A percentile compares a stretch with the other conserved stretches of the same genome.
These are phyloP conservation scores for Hypothenemus hampei DNA, from an alignment of 1,140 invertebrate species.

Conservation along the genomic window DNA sequence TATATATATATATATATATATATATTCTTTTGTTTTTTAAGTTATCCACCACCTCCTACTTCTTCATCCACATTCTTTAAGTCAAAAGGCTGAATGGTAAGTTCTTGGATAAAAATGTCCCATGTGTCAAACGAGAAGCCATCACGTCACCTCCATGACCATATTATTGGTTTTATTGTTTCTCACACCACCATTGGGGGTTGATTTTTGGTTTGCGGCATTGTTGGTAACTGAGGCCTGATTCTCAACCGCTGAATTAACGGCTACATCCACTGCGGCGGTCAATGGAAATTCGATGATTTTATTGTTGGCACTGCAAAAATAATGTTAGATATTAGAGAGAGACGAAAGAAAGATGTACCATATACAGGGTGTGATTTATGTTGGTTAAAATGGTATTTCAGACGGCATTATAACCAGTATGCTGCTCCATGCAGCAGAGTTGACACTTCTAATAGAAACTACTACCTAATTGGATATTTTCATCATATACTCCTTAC, in stretches of 20 bases:
- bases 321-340: not conserved
- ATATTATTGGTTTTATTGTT: constrained; percentile 42
- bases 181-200: constrained; percentile 16
- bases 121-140: constrained; percentile 34
- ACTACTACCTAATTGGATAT: too few species aligned
- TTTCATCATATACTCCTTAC: too few species aligned
- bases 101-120: too few species aligned
- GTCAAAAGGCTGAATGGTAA: not conserved
- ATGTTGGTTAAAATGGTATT: too few species aligned
- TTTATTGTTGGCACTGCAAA: constrained; percentile 45
- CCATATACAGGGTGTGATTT: too few species aligned
- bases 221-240: not conserved
- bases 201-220: constrained; percentile 1
- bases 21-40: too few species aligned
- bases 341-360: not conserved
- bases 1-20: too few species aligned
- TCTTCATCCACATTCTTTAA: not conserved
- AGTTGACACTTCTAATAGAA: too few species aligned
- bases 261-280: constrained; percentile 35
- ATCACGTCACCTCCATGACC: constrained; percentile 47
- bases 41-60: not conserved
- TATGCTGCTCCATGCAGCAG: too few species aligned
- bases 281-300: constrained; percentile 43
- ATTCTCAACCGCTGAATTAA: constrained; percentile 10
- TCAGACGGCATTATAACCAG: too few species aligned